Conservation (phyloP, 2,113 vertebrate genomes). For the Nothoprocta perdicaria region DNA sequence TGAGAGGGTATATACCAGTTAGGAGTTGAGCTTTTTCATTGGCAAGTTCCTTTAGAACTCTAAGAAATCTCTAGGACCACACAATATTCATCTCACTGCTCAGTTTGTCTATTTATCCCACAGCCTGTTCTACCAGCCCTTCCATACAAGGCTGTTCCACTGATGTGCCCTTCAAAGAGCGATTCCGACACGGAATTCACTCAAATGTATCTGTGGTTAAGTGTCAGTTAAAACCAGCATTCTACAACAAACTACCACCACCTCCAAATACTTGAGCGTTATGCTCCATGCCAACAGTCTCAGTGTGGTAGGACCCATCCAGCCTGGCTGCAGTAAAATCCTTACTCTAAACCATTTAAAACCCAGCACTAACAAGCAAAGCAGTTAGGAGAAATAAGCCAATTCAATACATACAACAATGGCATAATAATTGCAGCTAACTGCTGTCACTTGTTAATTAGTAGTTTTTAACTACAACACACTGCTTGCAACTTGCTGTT, state of each 20-base stretch:
- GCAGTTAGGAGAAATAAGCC: neutral
- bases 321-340: neutral
- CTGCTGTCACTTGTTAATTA: neutral
- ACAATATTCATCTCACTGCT: neutral
- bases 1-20: neutral
- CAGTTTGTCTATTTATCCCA: neutral
- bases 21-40: neutral
- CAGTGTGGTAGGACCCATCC: accelerated
- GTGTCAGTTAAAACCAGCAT: neutral
- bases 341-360: neutral
- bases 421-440: neutral
- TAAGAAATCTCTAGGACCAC: neutral
- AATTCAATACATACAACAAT: neutral
- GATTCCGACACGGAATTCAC: neutral
- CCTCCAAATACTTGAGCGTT: accelerated
- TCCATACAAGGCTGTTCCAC: neutral
- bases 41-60: neutral
- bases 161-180: accelerated
- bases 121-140: neutral
- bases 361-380: neutral
- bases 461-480: neutral
- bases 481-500: neutral
- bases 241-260: neutral
- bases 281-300: neutral
- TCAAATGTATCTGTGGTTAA: neutral